These are phyloP conservation scores for Dynastes hyllus DNA, from an alignment of 2,888 invertebrate species.

Conservation along the genomic window DNA sequence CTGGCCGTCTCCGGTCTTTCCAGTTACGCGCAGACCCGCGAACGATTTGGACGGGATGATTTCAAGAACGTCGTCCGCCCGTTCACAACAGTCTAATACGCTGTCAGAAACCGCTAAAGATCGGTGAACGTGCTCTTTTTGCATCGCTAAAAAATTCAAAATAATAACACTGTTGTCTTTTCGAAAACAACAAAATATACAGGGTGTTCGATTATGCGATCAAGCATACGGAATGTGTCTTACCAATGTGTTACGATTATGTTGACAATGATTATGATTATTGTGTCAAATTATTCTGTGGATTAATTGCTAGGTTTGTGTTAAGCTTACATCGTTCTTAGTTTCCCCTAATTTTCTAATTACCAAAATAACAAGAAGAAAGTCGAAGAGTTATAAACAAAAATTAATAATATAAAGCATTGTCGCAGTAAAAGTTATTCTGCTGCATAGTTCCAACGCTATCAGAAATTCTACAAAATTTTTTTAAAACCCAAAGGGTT, in stretches of 20 bases:
- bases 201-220: conserved; percentile 45
- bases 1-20: conserved; percentile 56
- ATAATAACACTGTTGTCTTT: conserved; percentile 20
- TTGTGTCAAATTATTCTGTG: conserved; percentile 44
- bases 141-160: conserved; percentile 6
- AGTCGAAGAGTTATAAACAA: conserved; percentile 8
- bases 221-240: conserved; percentile 47
- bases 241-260: conserved; percentile 35
- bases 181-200: conserved; percentile 32
- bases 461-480: neutral
- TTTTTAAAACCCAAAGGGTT: too few relatives aligned
- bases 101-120: conserved; percentile 45
- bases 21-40: conserved; percentile 58
- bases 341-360: neutral
- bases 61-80: conserved; percentile 43
- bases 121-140: conserved; percentile 38
- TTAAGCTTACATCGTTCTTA: conserved; percentile 15
- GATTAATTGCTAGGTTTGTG: conserved; percentile 46
- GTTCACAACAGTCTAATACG: conserved; percentile 44
- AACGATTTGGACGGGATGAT: conserved; percentile 50
- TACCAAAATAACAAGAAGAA: conserved; percentile 15
- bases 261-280: conserved; percentile 41
- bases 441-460: conserved; percentile 2
- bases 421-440: neutral
- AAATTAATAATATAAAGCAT: neutral